A percentile compares a stretch with the other conserved stretches of the same genome.
Conservation (phyloP, 2,113 vertebrate genomes). For the Phrynosoma platyrhinos region DNA sequence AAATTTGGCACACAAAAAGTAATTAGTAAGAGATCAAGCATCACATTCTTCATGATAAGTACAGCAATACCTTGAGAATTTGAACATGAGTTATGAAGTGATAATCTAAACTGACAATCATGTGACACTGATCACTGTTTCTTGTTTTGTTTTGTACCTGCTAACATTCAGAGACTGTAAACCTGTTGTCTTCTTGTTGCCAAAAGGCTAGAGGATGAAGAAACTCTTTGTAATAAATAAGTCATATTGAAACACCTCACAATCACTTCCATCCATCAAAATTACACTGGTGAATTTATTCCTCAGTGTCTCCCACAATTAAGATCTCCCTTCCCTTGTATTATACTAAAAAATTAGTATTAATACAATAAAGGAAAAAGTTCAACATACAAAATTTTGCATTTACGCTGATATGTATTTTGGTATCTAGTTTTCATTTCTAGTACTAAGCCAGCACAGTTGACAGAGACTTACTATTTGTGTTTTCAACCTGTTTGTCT, state of each 20-base stretch:
- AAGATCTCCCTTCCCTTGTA: background rate
- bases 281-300: background rate
- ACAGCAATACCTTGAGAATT: background rate
- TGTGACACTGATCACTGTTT: background rate
- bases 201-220: conserved; percentile 4
- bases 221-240: background rate
- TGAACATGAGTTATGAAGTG: background rate
- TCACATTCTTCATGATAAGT: background rate
- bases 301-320: background rate
- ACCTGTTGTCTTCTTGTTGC: background rate
- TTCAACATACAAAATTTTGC: background rate
- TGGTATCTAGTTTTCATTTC: background rate
- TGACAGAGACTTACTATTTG: background rate
- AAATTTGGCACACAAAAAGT: background rate
- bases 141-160: background rate
- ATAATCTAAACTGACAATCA: background rate
- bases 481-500: background rate
- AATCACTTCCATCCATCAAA: background rate
- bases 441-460: background rate
- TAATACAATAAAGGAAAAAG: too few relatives aligned
- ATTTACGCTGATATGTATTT: background rate
- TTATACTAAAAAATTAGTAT: background rate
- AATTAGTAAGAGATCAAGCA: background rate
- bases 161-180: background rate
- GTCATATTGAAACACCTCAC: conserved; percentile 3